A percentile compares a stretch with the other conserved stretches of the same genome.
These are phyloP conservation scores for Hephaestus fuliginosus DNA, from an alignment of 2,797 vertebrate genomes.

Conservation along the genomic window DNA sequence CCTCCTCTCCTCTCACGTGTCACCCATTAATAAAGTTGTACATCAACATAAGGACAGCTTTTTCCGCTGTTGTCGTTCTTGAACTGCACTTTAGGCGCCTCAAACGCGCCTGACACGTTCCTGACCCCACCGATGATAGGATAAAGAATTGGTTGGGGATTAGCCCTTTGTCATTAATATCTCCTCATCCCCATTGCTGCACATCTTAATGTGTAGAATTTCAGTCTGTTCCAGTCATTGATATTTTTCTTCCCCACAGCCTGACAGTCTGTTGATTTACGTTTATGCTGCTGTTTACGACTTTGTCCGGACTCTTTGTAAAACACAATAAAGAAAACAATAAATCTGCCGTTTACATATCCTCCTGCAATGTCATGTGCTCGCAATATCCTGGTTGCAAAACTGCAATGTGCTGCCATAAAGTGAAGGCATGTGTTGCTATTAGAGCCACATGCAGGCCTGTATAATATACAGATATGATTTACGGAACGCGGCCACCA, in stretches of 20 bases:
- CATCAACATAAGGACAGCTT: slow-evolving; percentile 50
- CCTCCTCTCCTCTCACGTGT: slow-evolving; percentile 22
- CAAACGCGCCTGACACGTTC: slow-evolving; percentile 39
- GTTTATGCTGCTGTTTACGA: slow-evolving; percentile 55
- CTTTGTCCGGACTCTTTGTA: slow-evolving; percentile 52
- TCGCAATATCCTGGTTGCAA: slow-evolving; percentile 42
- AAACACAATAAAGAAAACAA: slow-evolving; percentile 64
- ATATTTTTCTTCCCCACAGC: slow-evolving; percentile 25
- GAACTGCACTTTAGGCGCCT: slow-evolving; percentile 15
- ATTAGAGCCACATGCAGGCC: slow-evolving; percentile 60
- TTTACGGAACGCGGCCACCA: slow-evolving; percentile 74
- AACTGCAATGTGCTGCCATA: slow-evolving; percentile 47
- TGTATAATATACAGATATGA: slow-evolving; percentile 69
- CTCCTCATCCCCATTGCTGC: slow-evolving; percentile 21
- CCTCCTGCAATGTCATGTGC: slow-evolving; percentile 35
- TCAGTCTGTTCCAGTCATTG: slow-evolving; percentile 35
- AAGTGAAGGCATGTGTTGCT: slow-evolving; percentile 62
- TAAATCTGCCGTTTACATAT: slow-evolving; percentile 62
- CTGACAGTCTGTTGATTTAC: slow-evolving; percentile 54
- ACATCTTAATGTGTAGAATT: slow-evolving; percentile 37
- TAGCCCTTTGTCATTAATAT: slow-evolving; percentile 53
- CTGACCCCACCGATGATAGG: slow-evolving; percentile 45
- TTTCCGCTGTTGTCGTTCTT: slow-evolving; percentile 45
- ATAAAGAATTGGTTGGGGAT: slow-evolving; percentile 54
- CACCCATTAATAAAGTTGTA: slow-evolving; percentile 67